A percentile compares a stretch with the other conserved stretches of the same genome.
Evolutionary conservation across 2,113 vertebrate species (phyloP).

Genomic region (Phaethon lepturus): DNA sequence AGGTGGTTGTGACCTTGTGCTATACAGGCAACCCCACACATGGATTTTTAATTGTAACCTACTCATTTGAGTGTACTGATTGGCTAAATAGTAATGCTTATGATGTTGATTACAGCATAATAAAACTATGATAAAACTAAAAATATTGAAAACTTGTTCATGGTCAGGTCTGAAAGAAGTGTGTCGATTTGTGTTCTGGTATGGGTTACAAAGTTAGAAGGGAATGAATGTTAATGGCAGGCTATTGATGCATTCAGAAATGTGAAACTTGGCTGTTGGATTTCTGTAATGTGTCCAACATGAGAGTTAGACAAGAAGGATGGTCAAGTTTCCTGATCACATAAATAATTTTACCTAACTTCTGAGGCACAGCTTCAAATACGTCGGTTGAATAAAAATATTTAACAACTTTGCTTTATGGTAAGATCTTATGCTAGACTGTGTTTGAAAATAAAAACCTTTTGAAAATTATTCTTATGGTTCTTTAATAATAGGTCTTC

Average conservation of each 20-base stretch:
- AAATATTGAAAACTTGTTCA: not conserved
- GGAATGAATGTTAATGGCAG: not conserved
- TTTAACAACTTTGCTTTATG: constrained; percentile 40
- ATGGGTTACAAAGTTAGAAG: not conserved
- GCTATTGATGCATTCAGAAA: not conserved
- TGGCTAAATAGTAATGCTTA: not conserved
- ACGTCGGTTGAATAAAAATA: constrained; percentile 22
- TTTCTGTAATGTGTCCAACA: not conserved
- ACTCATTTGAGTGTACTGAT: not conserved
- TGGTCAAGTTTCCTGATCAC: not conserved
- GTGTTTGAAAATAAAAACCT: constrained; percentile 68
- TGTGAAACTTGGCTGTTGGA: not conserved
- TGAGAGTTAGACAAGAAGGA: not conserved
- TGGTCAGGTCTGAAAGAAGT: not conserved
- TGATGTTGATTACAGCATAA: not conserved
- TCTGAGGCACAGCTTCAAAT: constrained; percentile 47
- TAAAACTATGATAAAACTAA: not conserved
- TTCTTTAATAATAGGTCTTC: constrained; percentile 69
- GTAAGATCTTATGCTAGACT: constrained; percentile 29
- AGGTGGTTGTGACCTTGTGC: not conserved
- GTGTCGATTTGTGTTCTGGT: accelerated
- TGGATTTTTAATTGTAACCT: not conserved
- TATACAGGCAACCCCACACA: not conserved
- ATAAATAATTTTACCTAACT: constrained; percentile 29
- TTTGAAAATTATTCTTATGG: constrained; percentile 61